These are phyloP conservation scores for Clostera curtula DNA, from an alignment of 2,888 invertebrate genomes.

Conservation along the genomic window DNA sequence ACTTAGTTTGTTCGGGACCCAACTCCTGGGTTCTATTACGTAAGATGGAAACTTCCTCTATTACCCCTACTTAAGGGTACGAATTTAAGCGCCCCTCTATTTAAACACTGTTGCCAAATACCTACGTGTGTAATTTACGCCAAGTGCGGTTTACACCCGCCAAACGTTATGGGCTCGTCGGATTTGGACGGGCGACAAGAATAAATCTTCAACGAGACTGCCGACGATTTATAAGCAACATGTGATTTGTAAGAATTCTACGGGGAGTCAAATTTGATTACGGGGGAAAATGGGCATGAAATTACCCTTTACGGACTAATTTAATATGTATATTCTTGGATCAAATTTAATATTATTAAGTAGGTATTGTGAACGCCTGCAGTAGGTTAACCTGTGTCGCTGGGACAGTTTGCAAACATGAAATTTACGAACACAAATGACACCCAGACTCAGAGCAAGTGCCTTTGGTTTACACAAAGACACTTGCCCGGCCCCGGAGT, in stretches of 20 bases:
- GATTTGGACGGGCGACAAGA: constrained; percentile 31
- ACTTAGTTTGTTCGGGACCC: constrained; percentile 47
- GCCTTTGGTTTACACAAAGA: too few relatives aligned
- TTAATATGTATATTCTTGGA: too few relatives aligned
- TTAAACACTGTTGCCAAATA: constrained; percentile 55
- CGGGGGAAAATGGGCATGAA: constrained; percentile 39
- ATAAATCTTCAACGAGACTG: constrained; percentile 54
- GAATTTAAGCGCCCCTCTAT: constrained; percentile 46
- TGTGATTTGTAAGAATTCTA: constrained; percentile 61
- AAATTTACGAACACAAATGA: too few relatives aligned
- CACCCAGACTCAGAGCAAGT: too few relatives aligned
- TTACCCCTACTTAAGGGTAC: constrained; percentile 51
- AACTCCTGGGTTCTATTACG: constrained; percentile 48
- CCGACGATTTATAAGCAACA: constrained; percentile 59
- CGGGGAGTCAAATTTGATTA: constrained; percentile 48
- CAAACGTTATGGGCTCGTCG: constrained; percentile 25
- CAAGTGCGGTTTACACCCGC: constrained; percentile 46
- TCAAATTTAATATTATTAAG: too few relatives aligned
- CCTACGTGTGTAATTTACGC: constrained; percentile 55
- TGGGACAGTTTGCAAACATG: too few relatives aligned
- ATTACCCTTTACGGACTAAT: too few relatives aligned
- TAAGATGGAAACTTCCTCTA: constrained; percentile 54
- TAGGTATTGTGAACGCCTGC: too few relatives aligned
- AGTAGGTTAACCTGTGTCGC: too few relatives aligned
- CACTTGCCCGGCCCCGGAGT: too few relatives aligned